Evolutionary conservation across 2,797 vertebrate species (phyloP), one percentile per base, ranked within the genome.

Genomic region (Cacajao melanocephalus): DNA sequence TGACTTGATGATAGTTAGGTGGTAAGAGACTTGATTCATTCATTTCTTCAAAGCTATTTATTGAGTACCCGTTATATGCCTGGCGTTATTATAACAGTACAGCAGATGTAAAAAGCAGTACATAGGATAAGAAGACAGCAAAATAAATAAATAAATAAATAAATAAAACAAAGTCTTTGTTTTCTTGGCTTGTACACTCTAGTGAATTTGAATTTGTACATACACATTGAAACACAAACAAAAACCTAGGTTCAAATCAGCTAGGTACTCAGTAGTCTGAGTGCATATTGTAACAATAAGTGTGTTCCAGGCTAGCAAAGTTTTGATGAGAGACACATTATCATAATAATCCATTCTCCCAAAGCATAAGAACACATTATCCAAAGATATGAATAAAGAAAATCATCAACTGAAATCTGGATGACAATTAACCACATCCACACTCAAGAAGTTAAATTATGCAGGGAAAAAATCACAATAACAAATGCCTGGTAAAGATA

Each of bases 41-140:
- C 14, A 24, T 89, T 96, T 76, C 50, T 93, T 95, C 90, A 46
- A 82, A 72, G 46, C 33, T 92, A 22, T 57, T 72, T 87, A 46
- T 5, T 81, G 20, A 64, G 12, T 26, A 79, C 20, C 30, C 7
- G 7, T 90, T 81, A 9, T 50, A 81, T 55, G 7, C 24, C 30
- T 64, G 39, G 15, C 50, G 57, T 22, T 78, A 33, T 58, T 48
- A 22, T 79, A 50, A 79, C 10, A 22, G 33, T 50, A 48, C 30
- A 79, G 30, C 5, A 50, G 50, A 48, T 13, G 48, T 5, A 50
- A 79, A n/a, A 79, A 50, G 76, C 30, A 79, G 30, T 55, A 24
- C 4, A 79, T 15, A 36, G 13, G 33, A 81, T 14, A 46, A 76
- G 52, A 46, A 24, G 24, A 26, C 0, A 92, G 8, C 14, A 50